A percentile compares a stretch with the other conserved stretches of the same genome.
Conservation (phyloP, 2,888 invertebrate species). For the Steinernema hermaphroditum region DNA sequence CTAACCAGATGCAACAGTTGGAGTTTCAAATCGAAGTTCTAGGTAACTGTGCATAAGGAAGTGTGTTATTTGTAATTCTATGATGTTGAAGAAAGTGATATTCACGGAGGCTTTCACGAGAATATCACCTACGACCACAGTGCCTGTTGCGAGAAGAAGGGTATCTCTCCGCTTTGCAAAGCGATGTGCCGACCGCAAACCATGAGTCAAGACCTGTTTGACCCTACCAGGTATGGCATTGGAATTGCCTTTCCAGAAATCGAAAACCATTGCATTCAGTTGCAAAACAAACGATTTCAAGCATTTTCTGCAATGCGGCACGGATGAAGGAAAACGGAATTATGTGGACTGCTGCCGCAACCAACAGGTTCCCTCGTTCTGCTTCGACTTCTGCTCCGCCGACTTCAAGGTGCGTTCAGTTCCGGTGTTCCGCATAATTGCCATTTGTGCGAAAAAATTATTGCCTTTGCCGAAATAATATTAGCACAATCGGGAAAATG, state of each 20-base stretch:
- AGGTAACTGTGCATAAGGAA: constrained; percentile 41
- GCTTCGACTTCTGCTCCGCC: constrained; percentile 65
- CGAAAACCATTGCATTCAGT: constrained; percentile 40
- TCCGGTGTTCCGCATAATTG: background rate
- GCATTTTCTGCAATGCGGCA: constrained; percentile 63
- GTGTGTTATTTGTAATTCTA: constrained; percentile 4
- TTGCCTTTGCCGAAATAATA: too few relatives aligned
- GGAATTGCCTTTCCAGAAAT: background rate
- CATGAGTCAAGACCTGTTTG: constrained; percentile 60
- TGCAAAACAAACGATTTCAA: constrained; percentile 64
- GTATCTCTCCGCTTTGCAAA: constrained; percentile 79
- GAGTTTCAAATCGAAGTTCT: constrained; percentile 64
- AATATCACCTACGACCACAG: constrained; percentile 63
- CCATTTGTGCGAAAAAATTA: too few relatives aligned
- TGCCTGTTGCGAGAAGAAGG: constrained; percentile 79
- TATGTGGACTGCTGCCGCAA: constrained; percentile 66
- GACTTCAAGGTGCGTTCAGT: constrained; percentile 49
- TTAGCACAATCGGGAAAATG: too few relatives aligned
- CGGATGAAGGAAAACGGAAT: constrained; percentile 58
- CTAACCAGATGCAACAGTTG: constrained; percentile 55
- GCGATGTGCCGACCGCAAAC: constrained; percentile 75
- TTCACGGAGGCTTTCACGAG: constrained; percentile 60
- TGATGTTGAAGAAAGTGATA: constrained; percentile 57
- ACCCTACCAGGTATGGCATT: constrained; percentile 63
- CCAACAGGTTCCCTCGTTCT: constrained; percentile 64